Evolutionary conservation across 35 echinoderm and acorn worm species (phyloP).

Genomic region (Heliocidaris erythrogramma): DNA sequence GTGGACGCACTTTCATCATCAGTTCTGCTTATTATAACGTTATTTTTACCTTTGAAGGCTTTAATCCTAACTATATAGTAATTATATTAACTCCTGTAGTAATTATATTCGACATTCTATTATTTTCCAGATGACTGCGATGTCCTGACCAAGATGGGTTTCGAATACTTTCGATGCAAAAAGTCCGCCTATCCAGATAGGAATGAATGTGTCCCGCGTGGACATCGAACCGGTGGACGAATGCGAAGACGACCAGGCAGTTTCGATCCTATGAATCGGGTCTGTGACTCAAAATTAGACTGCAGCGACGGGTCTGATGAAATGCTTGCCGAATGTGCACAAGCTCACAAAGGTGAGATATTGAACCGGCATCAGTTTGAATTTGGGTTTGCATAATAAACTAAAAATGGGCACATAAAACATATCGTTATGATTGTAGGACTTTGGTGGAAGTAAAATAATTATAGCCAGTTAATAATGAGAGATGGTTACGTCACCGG

Average conservation of each 20-base stretch:
- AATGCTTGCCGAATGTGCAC: conserved; percentile 1
- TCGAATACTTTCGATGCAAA: conserved; percentile 14
- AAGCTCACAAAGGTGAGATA: neutral
- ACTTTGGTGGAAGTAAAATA: too few relatives aligned
- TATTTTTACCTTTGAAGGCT: too few relatives aligned
- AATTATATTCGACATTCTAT: neutral
- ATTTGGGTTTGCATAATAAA: too few relatives aligned
- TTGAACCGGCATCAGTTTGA: too few relatives aligned
- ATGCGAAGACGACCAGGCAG: neutral
- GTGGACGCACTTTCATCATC: too few relatives aligned
- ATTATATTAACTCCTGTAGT: too few relatives aligned
- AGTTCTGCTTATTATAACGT: too few relatives aligned
- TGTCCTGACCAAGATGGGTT: neutral
- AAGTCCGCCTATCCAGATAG: conserved; percentile 17
- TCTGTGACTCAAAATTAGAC: conserved; percentile 34
- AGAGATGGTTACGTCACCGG: too few relatives aligned
- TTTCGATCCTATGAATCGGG: conserved; percentile 28
- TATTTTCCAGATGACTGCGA: conserved; percentile 12
- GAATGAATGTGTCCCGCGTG: conserved; percentile 12
- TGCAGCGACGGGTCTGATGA: conserved; percentile 28
- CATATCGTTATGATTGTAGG: too few relatives aligned
- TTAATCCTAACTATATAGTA: too few relatives aligned
- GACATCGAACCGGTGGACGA: neutral
- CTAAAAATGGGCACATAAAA: too few relatives aligned
- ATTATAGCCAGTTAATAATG: too few relatives aligned